A percentile compares a stretch with the other conserved stretches of the same genome.
Conservation (phyloP, 30 jellyfish, hydroid and myxozoan species). For the Turritopsis rubra region DNA sequence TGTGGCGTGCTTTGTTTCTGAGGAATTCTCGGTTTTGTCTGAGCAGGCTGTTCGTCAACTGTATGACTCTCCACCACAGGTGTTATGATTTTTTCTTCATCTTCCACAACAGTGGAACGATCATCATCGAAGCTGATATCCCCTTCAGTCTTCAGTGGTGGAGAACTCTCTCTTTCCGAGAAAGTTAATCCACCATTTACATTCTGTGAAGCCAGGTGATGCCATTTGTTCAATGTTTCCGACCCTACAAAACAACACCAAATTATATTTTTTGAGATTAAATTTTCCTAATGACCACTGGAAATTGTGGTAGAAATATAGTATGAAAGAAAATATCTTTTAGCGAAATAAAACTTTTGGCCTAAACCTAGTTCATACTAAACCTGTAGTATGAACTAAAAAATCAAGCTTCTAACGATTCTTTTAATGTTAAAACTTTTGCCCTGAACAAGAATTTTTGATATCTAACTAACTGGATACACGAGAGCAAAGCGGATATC, state of each 20-base stretch:
- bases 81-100: not conserved
- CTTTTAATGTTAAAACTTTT: too few species aligned
- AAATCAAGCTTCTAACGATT: too few species aligned
- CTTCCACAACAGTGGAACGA: slow-evolving; percentile 1
- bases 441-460: too few species aligned
- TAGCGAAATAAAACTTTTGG: too few species aligned
- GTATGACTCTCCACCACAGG: not conserved
- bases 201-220: slow-evolving; percentile 76
- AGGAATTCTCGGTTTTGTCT: slow-evolving; percentile 7
- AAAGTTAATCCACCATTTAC: slow-evolving; percentile 65
- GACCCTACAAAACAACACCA: slow-evolving; percentile 55
- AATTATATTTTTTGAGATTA: not conserved
- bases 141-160: slow-evolving; percentile 2
- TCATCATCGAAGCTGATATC: slow-evolving; percentile 34
- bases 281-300: not conserved
- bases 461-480: too few species aligned
- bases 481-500: too few species aligned
- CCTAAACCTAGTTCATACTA: too few species aligned
- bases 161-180: slow-evolving; percentile 6
- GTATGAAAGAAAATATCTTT: too few species aligned
- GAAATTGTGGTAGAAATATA: not conserved
- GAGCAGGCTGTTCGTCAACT: slow-evolving; percentile 30
- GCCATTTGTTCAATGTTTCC: slow-evolving; percentile 83
- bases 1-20: slow-evolving; percentile 33
- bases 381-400: too few species aligned